Evolutionary conservation across 2,113 vertebrate genomes (phyloP), one percentile per base, ranked within the genome.

Genomic region (Microcebus lehilahytsara): DNA sequence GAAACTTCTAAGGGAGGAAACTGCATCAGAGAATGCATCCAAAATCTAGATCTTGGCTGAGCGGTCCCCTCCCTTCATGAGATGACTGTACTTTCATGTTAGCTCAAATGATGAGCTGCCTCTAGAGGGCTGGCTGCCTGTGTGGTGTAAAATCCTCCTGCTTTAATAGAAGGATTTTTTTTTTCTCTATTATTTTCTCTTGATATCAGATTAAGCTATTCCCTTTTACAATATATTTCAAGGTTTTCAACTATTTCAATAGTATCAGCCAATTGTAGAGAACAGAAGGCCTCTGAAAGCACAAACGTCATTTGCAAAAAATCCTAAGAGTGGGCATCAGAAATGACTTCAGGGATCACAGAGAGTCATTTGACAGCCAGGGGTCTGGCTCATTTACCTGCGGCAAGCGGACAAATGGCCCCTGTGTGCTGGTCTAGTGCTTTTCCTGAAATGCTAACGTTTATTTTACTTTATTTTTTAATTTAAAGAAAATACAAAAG

Each of bases 71-170:
- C 67, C 49, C 46, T 56, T 6, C 22, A n/a, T 3, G 51, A 81
- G 14, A 62, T 6, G 49, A 72, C 3, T 12, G 17, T 4, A 34
- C 34, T 40, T 71, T 40, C 25, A 6, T 13, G 12, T 23, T 11
- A 53, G 46, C 23, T 17, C 30, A 75, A 60, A 46, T 13, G 74
- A 32, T 5, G 4, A 8, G 2, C 23, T 9, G n/a, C 13, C 58
- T 25, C 20, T 0, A 0, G 27, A 81, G n/a, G 40, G 32, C 42
- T 34, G 6, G 40, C 60, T 34, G 6, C 40, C 60, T 30, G 9
- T 2, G 1, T 16, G 34, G 46, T 37, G 20, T 16, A 2, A 37
- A 25, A 30, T 32, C 58, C 6, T 27, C 8, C 0, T 25, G 49
- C n/a, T 71, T 90, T n/a, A 49, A 5, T 3, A 58, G 88, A 71